phyloP scores from a whole-genome alignment of 2,888 invertebrate species.

The Pristionchus exspectatus region DNA sequence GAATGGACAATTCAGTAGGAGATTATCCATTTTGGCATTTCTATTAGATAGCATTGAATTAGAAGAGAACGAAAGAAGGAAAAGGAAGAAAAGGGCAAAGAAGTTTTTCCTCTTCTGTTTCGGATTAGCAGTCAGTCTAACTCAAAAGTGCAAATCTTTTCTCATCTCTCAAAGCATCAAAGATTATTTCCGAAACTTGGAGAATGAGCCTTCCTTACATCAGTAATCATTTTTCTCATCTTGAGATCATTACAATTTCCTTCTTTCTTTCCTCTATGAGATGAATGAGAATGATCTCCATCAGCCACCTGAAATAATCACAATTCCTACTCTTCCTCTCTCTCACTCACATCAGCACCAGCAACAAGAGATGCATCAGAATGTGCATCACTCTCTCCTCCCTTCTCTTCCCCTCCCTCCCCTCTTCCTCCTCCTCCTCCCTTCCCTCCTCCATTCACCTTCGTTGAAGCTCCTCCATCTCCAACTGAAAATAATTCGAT shows the following conservation, averaged over 20 bases:
- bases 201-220: constrained; percentile 54
- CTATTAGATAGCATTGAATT: constrained; percentile 2
- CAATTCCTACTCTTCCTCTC: not conserved
- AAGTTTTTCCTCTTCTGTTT: constrained; percentile 34
- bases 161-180: not conserved
- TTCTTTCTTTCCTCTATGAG: not conserved
- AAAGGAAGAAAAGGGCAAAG: constrained; percentile 30
- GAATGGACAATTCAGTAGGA: not conserved
- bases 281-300: not conserved
- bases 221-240: constrained; percentile 60
- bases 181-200: not conserved
- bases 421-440: not conserved
- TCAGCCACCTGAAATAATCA: not conserved
- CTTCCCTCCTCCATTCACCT: constrained; percentile 15
- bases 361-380: not conserved
- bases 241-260: constrained; percentile 65
- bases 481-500: constrained; percentile 20
- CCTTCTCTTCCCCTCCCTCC: not conserved
- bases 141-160: constrained; percentile 14
- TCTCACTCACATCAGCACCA: not conserved
- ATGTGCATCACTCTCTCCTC: not conserved
- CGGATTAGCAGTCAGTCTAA: constrained; percentile 16
- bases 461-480: constrained; percentile 14
- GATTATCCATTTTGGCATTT: not conserved
- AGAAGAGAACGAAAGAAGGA: not conserved